phyloP scores from a whole-genome alignment of 2,797 vertebrate genomes.

The Fistularia tabacaria region DNA sequence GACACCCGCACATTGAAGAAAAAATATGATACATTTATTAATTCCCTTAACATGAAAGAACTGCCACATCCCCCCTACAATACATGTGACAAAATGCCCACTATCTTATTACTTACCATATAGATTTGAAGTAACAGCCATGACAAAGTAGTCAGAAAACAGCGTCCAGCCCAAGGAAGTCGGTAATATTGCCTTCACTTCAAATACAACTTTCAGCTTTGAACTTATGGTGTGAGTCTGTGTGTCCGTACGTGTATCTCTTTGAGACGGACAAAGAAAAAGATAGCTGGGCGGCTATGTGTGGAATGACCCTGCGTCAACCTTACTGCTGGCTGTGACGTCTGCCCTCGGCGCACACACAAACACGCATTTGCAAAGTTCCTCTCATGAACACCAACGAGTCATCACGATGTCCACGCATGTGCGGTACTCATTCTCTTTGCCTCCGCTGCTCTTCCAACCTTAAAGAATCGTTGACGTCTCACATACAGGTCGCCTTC shows the following conservation, averaged over 20 bases:
- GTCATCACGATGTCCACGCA: too few relatives aligned
- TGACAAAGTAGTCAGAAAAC: neutral
- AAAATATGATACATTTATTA: conserved; percentile 5
- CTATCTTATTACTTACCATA: neutral
- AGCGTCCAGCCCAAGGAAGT: conserved; percentile 32
- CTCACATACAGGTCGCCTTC: too few relatives aligned
- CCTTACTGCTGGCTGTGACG: conserved; percentile 66
- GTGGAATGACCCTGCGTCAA: conserved; percentile 54
- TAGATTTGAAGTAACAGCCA: conserved; percentile 24
- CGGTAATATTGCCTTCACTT: conserved; percentile 21
- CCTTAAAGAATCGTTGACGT: too few relatives aligned
- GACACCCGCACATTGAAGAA: conserved; percentile 10
- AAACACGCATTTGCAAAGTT: neutral
- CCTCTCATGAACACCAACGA: neutral
- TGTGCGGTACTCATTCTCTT: conserved; percentile 35
- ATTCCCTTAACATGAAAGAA: conserved; percentile 23
- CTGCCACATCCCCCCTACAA: neutral
- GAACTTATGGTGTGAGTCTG: conserved; percentile 24
- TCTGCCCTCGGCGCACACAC: conserved; percentile 8
- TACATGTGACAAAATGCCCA: conserved; percentile 2
- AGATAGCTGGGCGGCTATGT: conserved; percentile 25
- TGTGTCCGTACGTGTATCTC: conserved; percentile 24
- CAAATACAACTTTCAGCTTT: conserved; percentile 40
- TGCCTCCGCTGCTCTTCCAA: neutral
- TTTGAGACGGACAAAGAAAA: conserved; percentile 43